Base-by-base conservation (phyloP, 1,140 invertebrate species). In the Drosophila cardini region DNA sequence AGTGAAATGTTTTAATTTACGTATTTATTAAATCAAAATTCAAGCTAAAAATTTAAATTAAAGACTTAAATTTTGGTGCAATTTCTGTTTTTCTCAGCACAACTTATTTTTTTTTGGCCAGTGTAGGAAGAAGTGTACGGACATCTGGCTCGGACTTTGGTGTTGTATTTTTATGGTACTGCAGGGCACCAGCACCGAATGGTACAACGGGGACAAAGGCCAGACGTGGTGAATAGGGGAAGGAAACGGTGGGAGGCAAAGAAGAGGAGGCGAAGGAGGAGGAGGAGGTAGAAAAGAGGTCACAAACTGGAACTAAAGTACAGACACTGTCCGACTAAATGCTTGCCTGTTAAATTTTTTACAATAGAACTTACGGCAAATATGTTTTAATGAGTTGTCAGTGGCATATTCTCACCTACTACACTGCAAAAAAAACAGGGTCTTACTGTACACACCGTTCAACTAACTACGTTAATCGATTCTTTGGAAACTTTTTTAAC, bases 381-480 rank as follows among this genome's bases (percentile, higher is more conserved):
- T 68, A 73, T 67, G 56, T 67, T 73, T 73, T 73, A 73, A 73
- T 68, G 55, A 73, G 56, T 55, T 72, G 69, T 55, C 67, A 62
- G 26, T 55, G 50, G 30, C 9, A 48, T 40, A 46, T 43, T 42
- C 46, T 15, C 46, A 7, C 61, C 48, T 52, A 7, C 40, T 60
- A 48, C 43, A 53, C 55, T n/a, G 16, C 30, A 36, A 9, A 10
- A 13, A 9, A 53, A 10, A 3, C 18, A n/a, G 9, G 21, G n/a
- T 1, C 3, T 13, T 10, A 11, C 10, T 21, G 46, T 16, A 0
- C 43, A 4, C 21, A 26, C 21, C 4, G 21, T 5, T 26, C 21
- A 26, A 26, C 21, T 26, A 26, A 26, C 21, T 26, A 5, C 21
- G 0, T 26, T 26, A 26, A 26, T 26, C 21, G 21, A 26, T 4